Evolutionary conservation across 2,113 vertebrate species (phyloP), one percentile per base, ranked within the genome.

Genomic region (Pelecanoides urinatrix): DNA sequence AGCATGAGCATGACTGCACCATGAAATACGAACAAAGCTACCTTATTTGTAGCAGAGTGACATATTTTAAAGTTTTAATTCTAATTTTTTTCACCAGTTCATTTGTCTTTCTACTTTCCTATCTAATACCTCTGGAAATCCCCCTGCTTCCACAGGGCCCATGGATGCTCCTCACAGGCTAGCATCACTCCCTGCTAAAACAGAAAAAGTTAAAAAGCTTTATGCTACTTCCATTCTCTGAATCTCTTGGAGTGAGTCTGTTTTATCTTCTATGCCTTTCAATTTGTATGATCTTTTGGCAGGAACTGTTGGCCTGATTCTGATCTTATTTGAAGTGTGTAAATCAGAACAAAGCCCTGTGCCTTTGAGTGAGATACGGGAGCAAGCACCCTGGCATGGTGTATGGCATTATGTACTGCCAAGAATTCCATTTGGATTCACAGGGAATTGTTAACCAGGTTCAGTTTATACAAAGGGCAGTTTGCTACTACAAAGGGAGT

Each of bases 231-330:
- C 85, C 61, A 83, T 93, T 95, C 90, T 86, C 72, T 84, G 90
- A 86, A 86, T 92, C 68, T 88, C 72, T 93, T 78, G 58, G 86
- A 93, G 90, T 90, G 78, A 88, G 22, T 88, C 88, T 89, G 86
- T 92, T 95, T 96, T 89, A 95, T 92, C 96, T 95, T 94, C 50
- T 73, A 61, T 91, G 79, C 79, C 90, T 92, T 96, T 96, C 88
- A 93, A 88, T 92, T 86, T 93, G 68, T 77, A 25, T 89, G 75
- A 76, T 96, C 61, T 91, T 96, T 89, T 86, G 86, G 92, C 92
- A 92, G 90, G 92, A 90, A 92, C 79, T 77, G 68, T 88, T 91
- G 95, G 86, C 90, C 88, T 92, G 79, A 94, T 96, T 95, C 92
- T 95, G 92, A 91, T 93, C 86, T 93, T 90, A 67, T 86, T 75